Base-by-base conservation (phyloP, 2,888 invertebrate genomes). In the Platerodrilus igneus region DNA sequence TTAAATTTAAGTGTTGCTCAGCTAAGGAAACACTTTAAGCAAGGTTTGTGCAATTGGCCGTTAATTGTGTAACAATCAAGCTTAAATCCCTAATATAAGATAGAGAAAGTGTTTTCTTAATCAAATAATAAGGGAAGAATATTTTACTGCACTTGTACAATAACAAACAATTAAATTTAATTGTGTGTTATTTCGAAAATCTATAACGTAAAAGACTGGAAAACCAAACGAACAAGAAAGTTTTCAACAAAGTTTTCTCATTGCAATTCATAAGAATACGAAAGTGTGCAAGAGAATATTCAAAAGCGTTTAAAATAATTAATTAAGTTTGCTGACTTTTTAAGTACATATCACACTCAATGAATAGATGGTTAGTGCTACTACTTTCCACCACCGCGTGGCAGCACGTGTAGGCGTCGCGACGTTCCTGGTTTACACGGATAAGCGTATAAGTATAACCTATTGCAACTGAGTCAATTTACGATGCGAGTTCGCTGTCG, bases 391-490 rank as follows among this genome's bases (percentile, higher is more conserved):
- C 53, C 64, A 56, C 53, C 34, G 52, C 45, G 57, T 50, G 61
- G 59, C 66, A 66, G 65, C 63, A 65, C 64, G 48, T 59, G 60
- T 57, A 52, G 49, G 63, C 63, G 63, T 64, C 62, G 63, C 58
- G 62, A 57, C 60, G 63, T 48, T 32, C 37, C 43, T 25, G 9
- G 45, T 57, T 53, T 45, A 50, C 55, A 43, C 27, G 10, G 9
- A 25, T 4, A 25, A 10, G 13, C 8, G n/a, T 4, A 23, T 10
- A 25, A 9, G 13, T 10, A 9, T 25, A 8, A 11, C 25, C 7
- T 13, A 8, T 9, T 25, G 6, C 8, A 5, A 13, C 8, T 25
- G 3, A 25, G 11, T 18, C 34, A 25, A 14, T 23, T 14, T 13
- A 25, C 6, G 17, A 18, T 25, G 11, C 17, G 8, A 11, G 10